These are phyloP conservation scores for Styela plicata DNA, from an alignment of 23 tunicate species.

Conservation along the genomic window DNA sequence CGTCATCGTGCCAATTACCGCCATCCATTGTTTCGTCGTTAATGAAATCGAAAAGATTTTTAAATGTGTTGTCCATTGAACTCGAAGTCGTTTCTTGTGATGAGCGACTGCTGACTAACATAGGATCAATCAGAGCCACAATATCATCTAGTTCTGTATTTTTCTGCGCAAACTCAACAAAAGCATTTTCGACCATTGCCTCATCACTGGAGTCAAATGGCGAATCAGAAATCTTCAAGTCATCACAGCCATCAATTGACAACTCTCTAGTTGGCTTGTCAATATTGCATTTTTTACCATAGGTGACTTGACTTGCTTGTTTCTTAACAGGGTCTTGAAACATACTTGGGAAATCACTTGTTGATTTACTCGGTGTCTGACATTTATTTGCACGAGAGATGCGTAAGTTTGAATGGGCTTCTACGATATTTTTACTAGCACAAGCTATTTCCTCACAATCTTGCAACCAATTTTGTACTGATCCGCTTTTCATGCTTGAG, in stretches of 20 bases:
- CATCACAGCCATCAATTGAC: not conserved
- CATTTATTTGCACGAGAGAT: too few relatives aligned
- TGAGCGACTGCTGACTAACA: not conserved
- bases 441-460: too few relatives aligned
- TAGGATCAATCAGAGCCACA: not conserved
- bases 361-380: too few relatives aligned
- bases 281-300: too few relatives aligned
- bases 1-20: not conserved
- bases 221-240: not conserved
- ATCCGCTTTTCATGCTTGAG: too few relatives aligned
- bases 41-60: not conserved
- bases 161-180: not conserved
- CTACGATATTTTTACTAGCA: too few relatives aligned
- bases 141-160: constrained; percentile 1
- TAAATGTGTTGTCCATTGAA: not conserved
- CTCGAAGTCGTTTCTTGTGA: not conserved
- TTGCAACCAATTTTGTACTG: too few relatives aligned
- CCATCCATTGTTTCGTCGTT: not conserved
- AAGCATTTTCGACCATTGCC: not conserved
- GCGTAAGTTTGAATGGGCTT: too few relatives aligned
- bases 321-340: too few relatives aligned
- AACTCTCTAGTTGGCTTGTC: too few relatives aligned
- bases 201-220: not conserved
- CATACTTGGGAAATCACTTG: too few relatives aligned
- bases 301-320: too few relatives aligned